A percentile compares a stretch with the other conserved stretches of the same genome.
Evolutionary conservation across 2,888 invertebrate species (phyloP).

Genomic region (Holacanthella duospinosa): DNA sequence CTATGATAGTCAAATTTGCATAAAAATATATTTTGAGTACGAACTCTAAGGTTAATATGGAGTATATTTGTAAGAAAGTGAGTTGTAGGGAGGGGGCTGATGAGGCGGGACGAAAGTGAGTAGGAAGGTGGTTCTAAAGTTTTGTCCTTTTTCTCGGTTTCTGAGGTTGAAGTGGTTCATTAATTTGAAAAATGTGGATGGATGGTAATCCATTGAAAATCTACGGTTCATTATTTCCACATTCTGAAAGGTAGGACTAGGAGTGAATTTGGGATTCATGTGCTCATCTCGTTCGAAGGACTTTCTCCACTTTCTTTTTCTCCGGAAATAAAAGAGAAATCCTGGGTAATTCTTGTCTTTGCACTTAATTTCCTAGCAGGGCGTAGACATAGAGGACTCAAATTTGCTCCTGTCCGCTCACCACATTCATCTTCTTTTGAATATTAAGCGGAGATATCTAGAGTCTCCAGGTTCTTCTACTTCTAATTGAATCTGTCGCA

Average conservation of each 20-base stretch:
- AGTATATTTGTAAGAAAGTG: too few relatives aligned
- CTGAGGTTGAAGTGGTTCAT: slow-evolving; percentile 16
- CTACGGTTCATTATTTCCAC: slow-evolving; percentile 12
- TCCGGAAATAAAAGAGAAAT: neutral
- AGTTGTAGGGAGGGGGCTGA: neutral
- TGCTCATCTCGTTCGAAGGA: neutral
- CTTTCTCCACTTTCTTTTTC: neutral
- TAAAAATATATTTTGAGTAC: too few relatives aligned
- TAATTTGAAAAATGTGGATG: slow-evolving; percentile 14
- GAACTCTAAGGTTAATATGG: too few relatives aligned
- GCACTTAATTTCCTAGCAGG: neutral
- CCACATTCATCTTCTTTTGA: neutral
- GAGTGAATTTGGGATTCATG: neutral
- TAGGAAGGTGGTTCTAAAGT: neutral
- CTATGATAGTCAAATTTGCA: too few relatives aligned
- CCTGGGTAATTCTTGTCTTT: neutral
- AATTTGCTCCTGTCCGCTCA: neutral
- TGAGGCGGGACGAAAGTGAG: neutral
- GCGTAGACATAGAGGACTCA: neutral
- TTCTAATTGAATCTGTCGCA: neutral
- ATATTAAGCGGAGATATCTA: neutral
- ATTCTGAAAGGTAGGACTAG: neutral
- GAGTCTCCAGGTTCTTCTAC: neutral
- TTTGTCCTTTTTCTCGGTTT: neutral
- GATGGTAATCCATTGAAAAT: slow-evolving; percentile 6